A percentile compares a stretch with the other conserved stretches of the same genome.
Evolutionary conservation across 2,113 vertebrate species (phyloP).

Genomic region (Mus musculus): DNA sequence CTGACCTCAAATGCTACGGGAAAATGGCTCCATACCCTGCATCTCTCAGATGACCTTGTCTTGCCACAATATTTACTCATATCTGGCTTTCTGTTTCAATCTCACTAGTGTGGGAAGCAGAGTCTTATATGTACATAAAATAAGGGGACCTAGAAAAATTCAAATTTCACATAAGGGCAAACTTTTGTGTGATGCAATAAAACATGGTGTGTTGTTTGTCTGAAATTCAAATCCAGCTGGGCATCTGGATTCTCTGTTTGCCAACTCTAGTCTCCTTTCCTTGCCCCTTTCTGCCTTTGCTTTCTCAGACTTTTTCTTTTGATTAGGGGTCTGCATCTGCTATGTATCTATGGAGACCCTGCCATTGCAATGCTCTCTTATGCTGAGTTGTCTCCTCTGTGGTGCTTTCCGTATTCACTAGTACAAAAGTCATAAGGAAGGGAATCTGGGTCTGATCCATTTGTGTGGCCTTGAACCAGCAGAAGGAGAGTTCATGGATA

Average conservation of each 20-base stretch:
- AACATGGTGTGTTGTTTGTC: background rate
- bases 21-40: accelerated
- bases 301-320: background rate
- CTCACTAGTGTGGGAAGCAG: background rate
- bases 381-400: background rate
- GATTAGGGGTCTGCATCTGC: background rate
- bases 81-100: background rate
- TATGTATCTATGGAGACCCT: background rate
- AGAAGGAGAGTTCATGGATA: background rate
- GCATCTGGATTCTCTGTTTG: background rate
- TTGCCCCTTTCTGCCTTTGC: background rate
- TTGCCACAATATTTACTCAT: no score
- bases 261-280: background rate
- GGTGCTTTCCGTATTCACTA: background rate
- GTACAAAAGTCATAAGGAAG: background rate
- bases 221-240: conserved; percentile 30
- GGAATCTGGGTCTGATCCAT: background rate
- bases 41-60: background rate
- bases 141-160: background rate
- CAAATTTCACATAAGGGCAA: background rate
- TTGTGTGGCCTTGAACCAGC: no score
- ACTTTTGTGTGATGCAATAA: background rate
- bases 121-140: background rate
- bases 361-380: accelerated
- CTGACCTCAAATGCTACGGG: background rate